phyloP scores from a whole-genome alignment of 2,113 vertebrate genomes.

The Nycticorax nycticorax region DNA sequence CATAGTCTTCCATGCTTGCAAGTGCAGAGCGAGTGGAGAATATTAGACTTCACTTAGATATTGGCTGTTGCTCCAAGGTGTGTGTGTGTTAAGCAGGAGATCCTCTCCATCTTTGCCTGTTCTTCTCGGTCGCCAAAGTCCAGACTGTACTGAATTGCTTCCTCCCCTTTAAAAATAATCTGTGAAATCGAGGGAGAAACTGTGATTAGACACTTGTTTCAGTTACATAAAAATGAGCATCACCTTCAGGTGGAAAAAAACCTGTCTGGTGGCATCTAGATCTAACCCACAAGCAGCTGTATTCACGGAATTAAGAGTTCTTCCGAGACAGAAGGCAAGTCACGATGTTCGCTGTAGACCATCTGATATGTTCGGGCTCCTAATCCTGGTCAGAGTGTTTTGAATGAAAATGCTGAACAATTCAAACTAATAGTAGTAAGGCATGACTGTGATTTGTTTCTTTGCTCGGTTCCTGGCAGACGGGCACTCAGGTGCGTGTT shows the following conservation, averaged over 20 bases:
- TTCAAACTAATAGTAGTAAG: not conserved
- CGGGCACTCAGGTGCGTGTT: not conserved
- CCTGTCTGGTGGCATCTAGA: not conserved
- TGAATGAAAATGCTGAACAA: not conserved
- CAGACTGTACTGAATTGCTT: not conserved
- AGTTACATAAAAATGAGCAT: not conserved
- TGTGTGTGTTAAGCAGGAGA: not conserved
- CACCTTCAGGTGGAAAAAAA: not conserved
- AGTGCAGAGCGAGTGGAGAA: not conserved
- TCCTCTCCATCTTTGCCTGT: not conserved
- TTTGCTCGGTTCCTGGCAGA: not conserved
- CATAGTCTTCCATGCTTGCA: conserved; percentile 27
- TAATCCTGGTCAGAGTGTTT: not conserved
- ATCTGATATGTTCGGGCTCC: not conserved
- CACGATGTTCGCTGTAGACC: not conserved
- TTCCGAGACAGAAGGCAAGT: not conserved
- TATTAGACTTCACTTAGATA: conserved; percentile 10
- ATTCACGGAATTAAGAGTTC: not conserved
- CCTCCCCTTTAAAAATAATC: not conserved
- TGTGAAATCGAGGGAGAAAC: not conserved
- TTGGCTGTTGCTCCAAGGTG: not conserved
- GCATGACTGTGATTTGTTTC: not conserved
- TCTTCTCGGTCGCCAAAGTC: not conserved
- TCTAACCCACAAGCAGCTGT: not conserved
- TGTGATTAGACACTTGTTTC: not conserved